Evolutionary conservation across 2,113 vertebrate genomes (phyloP), one percentile per base, ranked within the genome.

Genomic region (Baryphthengus martii): DNA sequence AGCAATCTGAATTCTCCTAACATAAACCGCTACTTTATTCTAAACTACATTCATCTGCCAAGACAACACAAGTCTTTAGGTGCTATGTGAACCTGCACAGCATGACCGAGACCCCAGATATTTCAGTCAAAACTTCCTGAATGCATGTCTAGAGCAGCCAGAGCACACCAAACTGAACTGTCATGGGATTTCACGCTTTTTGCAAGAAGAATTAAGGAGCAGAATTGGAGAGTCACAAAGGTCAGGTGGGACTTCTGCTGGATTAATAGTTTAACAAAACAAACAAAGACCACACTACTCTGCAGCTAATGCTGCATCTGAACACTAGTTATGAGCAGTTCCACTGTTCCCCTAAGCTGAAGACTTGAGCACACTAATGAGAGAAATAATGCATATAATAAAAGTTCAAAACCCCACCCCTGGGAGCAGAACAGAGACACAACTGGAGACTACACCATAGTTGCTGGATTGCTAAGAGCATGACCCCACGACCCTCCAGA

Each of bases 401-500:
- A 6, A 55, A 49, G 5, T 31, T 53, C 21, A 39, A 63, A 20
- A 37, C 18, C 6, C 3, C 15, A 26, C 6, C 6, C 2, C 8
- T 10, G 21, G 42, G 50, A 70, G 29, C 23, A 45, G 25, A 65
- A 8, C 11, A 35, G 23, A 10, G 28, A 55, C 35, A 77, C 8
- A 59, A 42, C 67, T 11, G 11, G 24, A 71, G 16, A 33, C 7
- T 14, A 12, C 0, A 1, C 4, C 2, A 2, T 8, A 61, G 31
- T 35, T 17, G 13, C 10, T 17, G 6, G 6, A 23, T 61, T 85
- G 63, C 21, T 56, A 16, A 68, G 3, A 44, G 2, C 7, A 31
- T 3, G 11, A 5, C 1, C 14, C 14, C 13, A 16, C 1, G 1
- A 35, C 2, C 7, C 7, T 85, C 6, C 39, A 79, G 40, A 37